Percentiles rank a stretch among this genome's conserved stretches.
Evolutionary conservation across 1,140 invertebrate genomes (phyloP).

Genomic region (Macrocentrus cingulum): DNA sequence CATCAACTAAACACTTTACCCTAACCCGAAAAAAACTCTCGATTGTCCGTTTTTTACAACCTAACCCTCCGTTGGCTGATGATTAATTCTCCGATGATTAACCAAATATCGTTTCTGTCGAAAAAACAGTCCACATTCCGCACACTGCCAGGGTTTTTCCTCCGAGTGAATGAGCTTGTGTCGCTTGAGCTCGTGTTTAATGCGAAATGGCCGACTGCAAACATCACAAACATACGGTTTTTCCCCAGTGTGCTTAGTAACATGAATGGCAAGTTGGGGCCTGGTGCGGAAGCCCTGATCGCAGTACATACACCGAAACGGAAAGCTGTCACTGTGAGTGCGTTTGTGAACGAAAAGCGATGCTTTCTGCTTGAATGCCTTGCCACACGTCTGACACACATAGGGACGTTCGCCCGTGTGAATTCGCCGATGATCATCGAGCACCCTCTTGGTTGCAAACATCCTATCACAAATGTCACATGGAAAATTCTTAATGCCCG

Average conservation of each 20-base stretch:
- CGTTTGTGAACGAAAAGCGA: conserved; percentile 61
- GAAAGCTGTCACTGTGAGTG: conserved; percentile 61
- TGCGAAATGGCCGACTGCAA: conserved; percentile 64
- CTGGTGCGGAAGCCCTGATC: conserved; percentile 64
- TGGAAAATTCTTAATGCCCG: conserved; percentile 62
- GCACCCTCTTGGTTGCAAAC: conserved; percentile 59
- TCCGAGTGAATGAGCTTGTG: conserved; percentile 58
- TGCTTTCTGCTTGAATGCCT: conserved; percentile 62
- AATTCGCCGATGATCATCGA: conserved; percentile 61
- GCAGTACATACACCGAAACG: conserved; percentile 66
- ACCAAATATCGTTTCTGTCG: conserved; percentile 57
- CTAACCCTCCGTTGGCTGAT: conserved; percentile 38
- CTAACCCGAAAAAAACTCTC: too few relatives aligned
- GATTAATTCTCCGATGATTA: conserved; percentile 56
- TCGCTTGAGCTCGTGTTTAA: conserved; percentile 65
- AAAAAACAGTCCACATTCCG: conserved; percentile 51
- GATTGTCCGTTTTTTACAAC: conserved; percentile 29
- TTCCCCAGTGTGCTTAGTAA: conserved; percentile 68
- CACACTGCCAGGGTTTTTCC: conserved; percentile 58
- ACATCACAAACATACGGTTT: conserved; percentile 66
- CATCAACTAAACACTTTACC: too few relatives aligned
- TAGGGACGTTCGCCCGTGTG: conserved; percentile 67
- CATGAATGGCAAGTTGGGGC: conserved; percentile 62
- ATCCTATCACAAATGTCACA: conserved; percentile 61
- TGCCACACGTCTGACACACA: conserved; percentile 63